phyloP scores from a whole-genome alignment of 2,797 vertebrate genomes.

The Threskiornis aethiopicus region DNA sequence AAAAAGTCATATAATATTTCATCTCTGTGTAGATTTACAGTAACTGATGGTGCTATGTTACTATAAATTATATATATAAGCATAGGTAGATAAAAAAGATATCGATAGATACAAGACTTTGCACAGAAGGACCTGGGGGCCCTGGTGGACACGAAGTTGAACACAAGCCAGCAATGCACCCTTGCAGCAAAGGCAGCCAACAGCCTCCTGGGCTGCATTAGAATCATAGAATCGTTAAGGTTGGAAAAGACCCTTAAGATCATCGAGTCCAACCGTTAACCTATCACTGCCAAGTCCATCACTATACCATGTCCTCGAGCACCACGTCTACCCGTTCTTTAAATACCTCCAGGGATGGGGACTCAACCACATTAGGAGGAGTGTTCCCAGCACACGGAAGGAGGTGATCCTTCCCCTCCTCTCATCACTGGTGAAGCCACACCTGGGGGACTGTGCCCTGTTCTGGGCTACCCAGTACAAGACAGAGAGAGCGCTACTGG shows the following conservation, averaged over 20 bases:
- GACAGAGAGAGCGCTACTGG: neutral
- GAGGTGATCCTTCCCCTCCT: neutral
- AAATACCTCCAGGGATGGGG: too few relatives aligned
- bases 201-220: rapidly evolving
- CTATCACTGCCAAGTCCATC: too few relatives aligned
- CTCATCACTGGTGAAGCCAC: neutral
- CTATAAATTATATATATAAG: neutral
- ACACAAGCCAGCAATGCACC: rapidly evolving
- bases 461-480: neutral
- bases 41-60: neutral
- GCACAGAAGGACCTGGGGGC: neutral
- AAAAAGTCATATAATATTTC: neutral
- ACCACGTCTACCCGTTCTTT: too few relatives aligned
- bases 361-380: neutral
- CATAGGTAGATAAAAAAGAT: neutral
- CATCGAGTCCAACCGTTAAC: too few relatives aligned
- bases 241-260: too few relatives aligned
- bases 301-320: too few relatives aligned
- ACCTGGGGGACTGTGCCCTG: neutral
- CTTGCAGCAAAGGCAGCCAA: neutral
- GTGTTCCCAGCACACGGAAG: rapidly evolving
- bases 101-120: neutral
- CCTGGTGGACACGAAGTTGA: neutral
- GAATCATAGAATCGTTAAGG: too few relatives aligned
- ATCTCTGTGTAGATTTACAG: neutral